Conservation (phyloP, 2,888 invertebrate genomes). For the Luperina nickerlii region DNA sequence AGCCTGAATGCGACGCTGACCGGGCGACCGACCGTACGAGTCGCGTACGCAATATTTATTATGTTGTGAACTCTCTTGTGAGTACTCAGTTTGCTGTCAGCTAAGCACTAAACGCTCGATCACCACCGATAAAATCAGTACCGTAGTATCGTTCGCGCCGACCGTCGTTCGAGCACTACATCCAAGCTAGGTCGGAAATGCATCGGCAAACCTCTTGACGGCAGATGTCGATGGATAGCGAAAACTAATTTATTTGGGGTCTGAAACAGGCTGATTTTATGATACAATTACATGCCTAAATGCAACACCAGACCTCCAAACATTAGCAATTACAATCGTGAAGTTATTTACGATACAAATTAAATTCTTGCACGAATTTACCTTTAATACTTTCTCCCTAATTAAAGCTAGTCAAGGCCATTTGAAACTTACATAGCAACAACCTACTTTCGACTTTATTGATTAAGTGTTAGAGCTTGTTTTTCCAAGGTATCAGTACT, state of each 20-base stretch:
- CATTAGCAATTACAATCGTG: constrained; percentile 28
- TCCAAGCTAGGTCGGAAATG: background rate
- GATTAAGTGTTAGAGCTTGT: constrained; percentile 2
- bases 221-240: background rate
- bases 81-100: no score
- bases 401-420: constrained; percentile 43
- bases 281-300: constrained; percentile 2
- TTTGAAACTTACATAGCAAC: constrained; percentile 12
- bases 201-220: background rate
- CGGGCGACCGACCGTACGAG: no score
- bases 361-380: constrained; percentile 37
- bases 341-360: constrained; percentile 43
- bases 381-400: constrained; percentile 27
- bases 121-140: no score
- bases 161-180: no score
- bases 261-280: background rate
- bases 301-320: background rate
- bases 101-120: no score
- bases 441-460: constrained; percentile 21
- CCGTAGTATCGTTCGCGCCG: no score
- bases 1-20: no score
- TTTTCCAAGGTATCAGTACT: constrained; percentile 90
- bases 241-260: background rate
- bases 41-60: no score
- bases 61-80: no score